Conservation (phyloP, 2,797 vertebrate species). For the Channa striata region DNA sequence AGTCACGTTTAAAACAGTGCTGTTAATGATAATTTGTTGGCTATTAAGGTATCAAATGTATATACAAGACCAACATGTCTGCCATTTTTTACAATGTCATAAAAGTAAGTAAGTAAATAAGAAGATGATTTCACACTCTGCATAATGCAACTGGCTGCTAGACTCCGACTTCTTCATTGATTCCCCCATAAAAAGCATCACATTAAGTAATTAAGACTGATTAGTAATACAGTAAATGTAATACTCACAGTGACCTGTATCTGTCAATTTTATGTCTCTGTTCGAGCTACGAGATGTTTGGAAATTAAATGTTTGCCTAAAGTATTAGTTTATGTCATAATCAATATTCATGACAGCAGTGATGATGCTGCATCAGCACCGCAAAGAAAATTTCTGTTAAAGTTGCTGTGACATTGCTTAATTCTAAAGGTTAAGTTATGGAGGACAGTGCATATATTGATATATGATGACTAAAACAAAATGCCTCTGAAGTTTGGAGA, state of each 20-base stretch:
- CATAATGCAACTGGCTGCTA: constrained; percentile 11
- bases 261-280: constrained; percentile 40
- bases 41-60: not conserved
- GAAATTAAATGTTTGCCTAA: constrained; percentile 48
- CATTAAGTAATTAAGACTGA: constrained; percentile 57
- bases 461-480: constrained; percentile 70
- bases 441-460: constrained; percentile 49
- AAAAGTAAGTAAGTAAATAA: not conserved
- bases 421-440: constrained; percentile 51
- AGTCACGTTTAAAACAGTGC: constrained; percentile 22
- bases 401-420: constrained; percentile 52
- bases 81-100: not conserved
- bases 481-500: constrained; percentile 63
- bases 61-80: not conserved
- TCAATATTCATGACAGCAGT: constrained; percentile 65
- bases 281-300: constrained; percentile 13
- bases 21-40: constrained; percentile 1
- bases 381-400: constrained; percentile 25
- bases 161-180: constrained; percentile 35
- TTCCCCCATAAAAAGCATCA: constrained; percentile 44
- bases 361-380: constrained; percentile 27
- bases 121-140: constrained; percentile 2
- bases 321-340: constrained; percentile 49
- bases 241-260: constrained; percentile 13
- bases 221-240: constrained; percentile 41